These are phyloP conservation scores for Vireo altiloquus DNA, from an alignment of 2,113 vertebrate genomes.

Conservation along the genomic window DNA sequence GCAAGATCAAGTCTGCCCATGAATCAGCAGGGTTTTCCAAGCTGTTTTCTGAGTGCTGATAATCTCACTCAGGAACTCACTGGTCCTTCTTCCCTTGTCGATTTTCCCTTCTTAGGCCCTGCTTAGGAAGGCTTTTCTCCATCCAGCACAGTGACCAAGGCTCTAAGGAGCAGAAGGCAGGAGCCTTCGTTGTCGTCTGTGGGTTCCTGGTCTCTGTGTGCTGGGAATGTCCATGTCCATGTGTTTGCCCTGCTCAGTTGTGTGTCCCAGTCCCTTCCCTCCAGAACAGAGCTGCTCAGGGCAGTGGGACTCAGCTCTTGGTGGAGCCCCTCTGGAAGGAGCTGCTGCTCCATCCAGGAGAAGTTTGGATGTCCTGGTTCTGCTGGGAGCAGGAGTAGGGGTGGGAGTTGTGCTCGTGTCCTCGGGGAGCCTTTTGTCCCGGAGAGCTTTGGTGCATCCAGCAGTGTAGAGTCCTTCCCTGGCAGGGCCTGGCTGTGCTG, in stretches of 20 bases:
- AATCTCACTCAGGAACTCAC: not conserved
- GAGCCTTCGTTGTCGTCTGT: not conserved
- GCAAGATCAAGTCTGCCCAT: not conserved
- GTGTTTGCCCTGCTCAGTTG: not conserved
- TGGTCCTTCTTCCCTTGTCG: not conserved
- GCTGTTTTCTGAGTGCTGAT: not conserved
- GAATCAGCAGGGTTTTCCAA: not conserved
- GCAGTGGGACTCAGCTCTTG: not conserved
- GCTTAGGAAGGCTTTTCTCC: not conserved
- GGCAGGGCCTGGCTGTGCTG: not conserved
- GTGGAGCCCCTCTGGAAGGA: not conserved
- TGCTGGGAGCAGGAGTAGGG: not conserved
- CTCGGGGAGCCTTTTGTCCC: not conserved
- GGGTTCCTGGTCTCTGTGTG: not conserved
- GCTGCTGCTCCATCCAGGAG: not conserved
- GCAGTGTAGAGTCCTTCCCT: not conserved
- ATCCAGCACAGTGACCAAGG: not conserved
- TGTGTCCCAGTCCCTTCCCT: not conserved
- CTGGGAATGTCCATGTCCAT: not conserved
- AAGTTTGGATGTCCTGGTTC: not conserved
- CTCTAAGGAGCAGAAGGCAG: not conserved
- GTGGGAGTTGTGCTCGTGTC: not conserved
- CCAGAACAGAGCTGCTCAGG: not conserved
- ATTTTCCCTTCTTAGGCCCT: not conserved
- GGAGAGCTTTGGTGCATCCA: accelerated